Conservation (phyloP, 1,140 invertebrate genomes). For the Hetaerina americana region DNA sequence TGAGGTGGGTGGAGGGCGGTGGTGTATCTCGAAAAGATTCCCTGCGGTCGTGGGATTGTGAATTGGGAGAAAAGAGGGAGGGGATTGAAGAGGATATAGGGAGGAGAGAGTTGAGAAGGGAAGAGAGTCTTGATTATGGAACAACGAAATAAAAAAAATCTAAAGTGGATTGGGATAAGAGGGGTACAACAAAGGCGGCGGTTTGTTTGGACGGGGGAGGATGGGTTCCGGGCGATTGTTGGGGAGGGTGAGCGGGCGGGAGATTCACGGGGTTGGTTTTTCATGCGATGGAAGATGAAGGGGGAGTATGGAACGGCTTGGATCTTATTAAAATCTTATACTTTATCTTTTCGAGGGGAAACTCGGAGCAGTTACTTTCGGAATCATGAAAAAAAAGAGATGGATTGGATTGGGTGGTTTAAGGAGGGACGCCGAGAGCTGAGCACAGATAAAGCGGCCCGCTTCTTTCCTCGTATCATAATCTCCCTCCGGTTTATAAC, state of each 20-base stretch:
- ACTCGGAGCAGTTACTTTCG: not conserved
- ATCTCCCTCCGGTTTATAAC: too few species aligned
- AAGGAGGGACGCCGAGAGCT: too few species aligned
- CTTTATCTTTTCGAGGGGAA: not conserved
- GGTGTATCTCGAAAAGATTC: not conserved
- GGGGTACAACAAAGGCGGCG: too few species aligned
- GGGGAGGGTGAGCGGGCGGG: not conserved
- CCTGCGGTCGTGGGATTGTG: not conserved
- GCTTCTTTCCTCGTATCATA: not conserved
- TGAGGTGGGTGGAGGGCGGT: too few species aligned
- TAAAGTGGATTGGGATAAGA: not conserved
- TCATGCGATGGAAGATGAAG: too few species aligned
- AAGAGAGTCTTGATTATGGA: not conserved
- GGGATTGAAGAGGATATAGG: not conserved
- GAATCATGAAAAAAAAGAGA: not conserved
- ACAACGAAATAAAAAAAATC: not conserved
- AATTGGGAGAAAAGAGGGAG: not conserved
- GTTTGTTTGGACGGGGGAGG: too few species aligned
- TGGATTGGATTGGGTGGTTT: not conserved
- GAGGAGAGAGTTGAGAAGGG: not conserved
- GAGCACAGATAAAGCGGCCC: too few species aligned
- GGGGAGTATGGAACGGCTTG: too few species aligned
- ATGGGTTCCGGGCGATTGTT: too few species aligned
- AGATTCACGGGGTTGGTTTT: not conserved
- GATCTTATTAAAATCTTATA: constrained; percentile 1